A percentile compares a stretch with the other conserved stretches of the same genome.
phyloP scores from a whole-genome alignment of 2,113 vertebrate species.

The Todiramphus chloris region DNA sequence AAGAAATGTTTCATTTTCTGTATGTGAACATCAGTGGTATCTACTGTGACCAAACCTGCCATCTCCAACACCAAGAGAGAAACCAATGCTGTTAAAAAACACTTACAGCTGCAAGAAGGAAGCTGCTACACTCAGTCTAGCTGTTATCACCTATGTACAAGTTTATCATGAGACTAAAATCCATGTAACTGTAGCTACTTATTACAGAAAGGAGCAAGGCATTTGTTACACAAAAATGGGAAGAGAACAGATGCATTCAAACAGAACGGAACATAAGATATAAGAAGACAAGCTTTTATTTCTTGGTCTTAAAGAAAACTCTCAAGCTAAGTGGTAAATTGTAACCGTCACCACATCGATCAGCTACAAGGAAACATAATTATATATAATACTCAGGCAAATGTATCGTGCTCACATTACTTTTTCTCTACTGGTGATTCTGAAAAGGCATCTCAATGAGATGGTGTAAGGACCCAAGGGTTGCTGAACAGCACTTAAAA shows the following conservation, averaged over 20 bases:
- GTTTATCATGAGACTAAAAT: neutral
- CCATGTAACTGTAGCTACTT: neutral
- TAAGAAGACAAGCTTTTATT: neutral
- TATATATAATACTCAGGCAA: neutral
- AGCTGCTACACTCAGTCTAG: neutral
- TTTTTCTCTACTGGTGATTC: neutral
- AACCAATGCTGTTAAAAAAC: neutral
- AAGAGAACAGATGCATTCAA: neutral
- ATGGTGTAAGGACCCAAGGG: neutral
- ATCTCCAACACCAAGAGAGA: neutral
- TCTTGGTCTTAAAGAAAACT: neutral
- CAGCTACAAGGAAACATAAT: neutral
- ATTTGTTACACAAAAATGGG: neutral
- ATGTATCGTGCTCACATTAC: neutral
- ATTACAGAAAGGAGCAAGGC: neutral
- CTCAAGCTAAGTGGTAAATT: slow-evolving; percentile 3
- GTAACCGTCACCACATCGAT: neutral
- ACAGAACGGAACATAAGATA: neutral
- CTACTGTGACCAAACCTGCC: neutral
- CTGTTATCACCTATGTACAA: neutral
- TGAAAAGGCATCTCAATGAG: neutral
- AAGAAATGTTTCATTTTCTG: neutral
- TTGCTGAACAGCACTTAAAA: neutral
- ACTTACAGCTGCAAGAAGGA: neutral
- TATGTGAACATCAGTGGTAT: neutral